phyloP scores from a whole-genome alignment of 1,140 invertebrate species.

The Drosophila orosa region DNA sequence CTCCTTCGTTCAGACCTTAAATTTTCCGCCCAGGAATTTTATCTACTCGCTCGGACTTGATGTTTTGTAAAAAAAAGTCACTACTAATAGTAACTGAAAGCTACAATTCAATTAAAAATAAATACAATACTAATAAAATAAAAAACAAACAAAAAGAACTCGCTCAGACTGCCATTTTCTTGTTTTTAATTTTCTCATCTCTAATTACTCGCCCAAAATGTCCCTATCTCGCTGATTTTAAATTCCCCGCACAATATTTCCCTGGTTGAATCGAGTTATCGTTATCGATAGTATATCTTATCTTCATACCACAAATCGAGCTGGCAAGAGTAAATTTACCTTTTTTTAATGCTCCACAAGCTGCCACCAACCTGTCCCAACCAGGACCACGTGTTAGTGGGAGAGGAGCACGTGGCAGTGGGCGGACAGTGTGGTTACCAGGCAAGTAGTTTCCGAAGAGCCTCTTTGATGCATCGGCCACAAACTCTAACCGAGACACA shows the following conservation, averaged over 20 bases:
- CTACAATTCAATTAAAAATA: too few relatives aligned
- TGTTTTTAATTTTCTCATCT: not conserved
- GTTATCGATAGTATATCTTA: not conserved
- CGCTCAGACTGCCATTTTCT: too few relatives aligned
- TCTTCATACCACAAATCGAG: too few relatives aligned
- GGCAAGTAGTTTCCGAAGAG: not conserved
- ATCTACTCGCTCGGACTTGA: too few relatives aligned
- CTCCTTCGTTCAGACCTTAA: not conserved
- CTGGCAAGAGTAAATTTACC: not conserved
- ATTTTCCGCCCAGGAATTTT: not conserved
- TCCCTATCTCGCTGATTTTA: not conserved
- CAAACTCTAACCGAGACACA: not conserved
- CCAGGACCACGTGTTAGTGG: too few relatives aligned
- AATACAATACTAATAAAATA: too few relatives aligned
- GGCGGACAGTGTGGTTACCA: not conserved
- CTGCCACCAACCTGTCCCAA: not conserved
- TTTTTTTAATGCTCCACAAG: conserved; percentile 22
- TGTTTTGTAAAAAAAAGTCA: too few relatives aligned
- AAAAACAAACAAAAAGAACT: too few relatives aligned
- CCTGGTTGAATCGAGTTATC: not conserved
- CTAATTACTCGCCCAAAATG: not conserved
- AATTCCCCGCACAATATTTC: not conserved
- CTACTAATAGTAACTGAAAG: too few relatives aligned
- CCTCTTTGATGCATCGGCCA: not conserved
- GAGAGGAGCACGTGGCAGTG: not conserved